A percentile compares a stretch with the other conserved stretches of the same genome.
Evolutionary conservation across 2,797 vertebrate genomes (phyloP).

Genomic region (Harpagifer antarcticus): DNA sequence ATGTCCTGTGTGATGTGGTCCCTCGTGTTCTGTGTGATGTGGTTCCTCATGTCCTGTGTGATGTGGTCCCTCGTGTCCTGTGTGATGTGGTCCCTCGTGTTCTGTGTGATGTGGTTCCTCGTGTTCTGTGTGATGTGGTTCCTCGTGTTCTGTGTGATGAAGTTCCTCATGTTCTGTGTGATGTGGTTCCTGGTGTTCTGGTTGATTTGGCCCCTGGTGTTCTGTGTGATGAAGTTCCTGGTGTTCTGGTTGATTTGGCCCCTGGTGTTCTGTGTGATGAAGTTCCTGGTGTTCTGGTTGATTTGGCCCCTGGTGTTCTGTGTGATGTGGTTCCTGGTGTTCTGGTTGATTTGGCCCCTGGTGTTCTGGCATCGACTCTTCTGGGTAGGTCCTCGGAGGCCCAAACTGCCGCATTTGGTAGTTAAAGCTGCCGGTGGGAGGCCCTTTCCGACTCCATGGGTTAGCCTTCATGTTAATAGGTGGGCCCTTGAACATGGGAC

Average conservation of each 20-base stretch:
- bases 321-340: slow-evolving; percentile 48
- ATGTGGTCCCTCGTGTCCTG: slow-evolving; percentile 59
- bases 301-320: no score
- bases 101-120: not conserved
- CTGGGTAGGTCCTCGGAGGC: slow-evolving; percentile 58
- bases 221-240: no score
- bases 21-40: no score
- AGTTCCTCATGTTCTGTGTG: no score
- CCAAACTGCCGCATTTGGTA: slow-evolving; percentile 68
- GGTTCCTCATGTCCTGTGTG: slow-evolving; percentile 20
- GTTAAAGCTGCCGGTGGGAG: slow-evolving; percentile 56
- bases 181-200: no score
- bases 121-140: slow-evolving; percentile 12
- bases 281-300: no score
- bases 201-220: no score
- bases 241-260: no score
- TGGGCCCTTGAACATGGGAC: slow-evolving; percentile 76
- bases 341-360: slow-evolving; percentile 15
- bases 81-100: not conserved
- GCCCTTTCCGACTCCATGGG: slow-evolving; percentile 82
- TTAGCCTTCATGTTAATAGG: slow-evolving; percentile 83
- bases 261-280: no score
- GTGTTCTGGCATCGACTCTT: slow-evolving; percentile 55
- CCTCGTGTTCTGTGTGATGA: no score
- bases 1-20: no score